Base-by-base conservation (phyloP, 1,140 invertebrate species). In the Papilio aristodemus region DNA sequence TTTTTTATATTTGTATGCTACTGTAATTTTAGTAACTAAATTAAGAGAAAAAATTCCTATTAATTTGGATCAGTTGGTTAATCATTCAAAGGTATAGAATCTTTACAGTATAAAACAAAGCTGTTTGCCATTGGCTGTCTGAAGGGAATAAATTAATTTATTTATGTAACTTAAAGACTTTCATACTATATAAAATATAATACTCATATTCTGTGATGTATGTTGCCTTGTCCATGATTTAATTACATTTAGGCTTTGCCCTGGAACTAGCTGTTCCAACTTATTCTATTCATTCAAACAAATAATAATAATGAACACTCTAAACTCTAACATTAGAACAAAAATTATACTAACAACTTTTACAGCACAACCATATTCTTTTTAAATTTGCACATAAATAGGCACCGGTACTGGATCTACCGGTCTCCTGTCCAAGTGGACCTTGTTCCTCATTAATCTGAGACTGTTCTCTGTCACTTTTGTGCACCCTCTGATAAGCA, bases 401-500 rank as follows among this genome's bases (percentile, higher is more conserved):
- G 87, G 85, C 37, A 81, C 14, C 11, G 86, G 87, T 0, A 80
- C 71, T 4, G 79, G 75, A 6, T 80, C 74, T 0, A 68, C 68
- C 6, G 80, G 73, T 66, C 81, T 82, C 32, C 92, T 80, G 74
- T 93, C 93, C 37, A 93, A 76, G 32, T 84, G 86, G 0, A 93
- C 85, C 17, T 86, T 85, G 41, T 87, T 84, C 46, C 93, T 86
- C 75, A 93, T 82, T 1, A 90, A 80, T n/a, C 81, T 84, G 58
- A 93, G 71, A 39, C 91, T 92, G 46, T 83, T 92, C 60, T 93
- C 93, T 17, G 92, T 93, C 11, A 93, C 87, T 68, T 92, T 91
- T n/a, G 80, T 85, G 72, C 93, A 93, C 9, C 92, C 91, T 71
- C 87, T 77, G 1, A 93, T 72, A 10, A 92, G 69, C 11, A 93